These are phyloP conservation scores for Uromys caudimaculatus DNA, from an alignment of 2,797 vertebrate genomes.

Conservation along the genomic window DNA sequence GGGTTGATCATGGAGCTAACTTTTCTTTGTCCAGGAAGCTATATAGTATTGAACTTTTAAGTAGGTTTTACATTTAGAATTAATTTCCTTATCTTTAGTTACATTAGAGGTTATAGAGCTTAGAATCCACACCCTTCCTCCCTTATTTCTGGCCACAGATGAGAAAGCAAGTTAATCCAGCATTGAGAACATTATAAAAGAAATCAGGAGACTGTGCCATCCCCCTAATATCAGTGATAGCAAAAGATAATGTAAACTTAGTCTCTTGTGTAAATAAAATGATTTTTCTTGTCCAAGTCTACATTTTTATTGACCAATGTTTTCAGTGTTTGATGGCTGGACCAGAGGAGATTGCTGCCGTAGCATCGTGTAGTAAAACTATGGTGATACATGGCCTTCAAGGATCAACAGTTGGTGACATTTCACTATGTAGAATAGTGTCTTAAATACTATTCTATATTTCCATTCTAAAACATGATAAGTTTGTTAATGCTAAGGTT, in stretches of 20 bases:
- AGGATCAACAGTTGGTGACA: background rate
- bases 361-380: background rate
- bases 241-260: background rate
- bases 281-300: background rate
- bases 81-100: background rate
- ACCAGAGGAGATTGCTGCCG: background rate
- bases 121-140: accelerated
- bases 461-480: background rate
- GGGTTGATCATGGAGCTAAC: background rate
- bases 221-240: background rate
- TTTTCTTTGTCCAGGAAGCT: background rate
- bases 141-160: background rate
- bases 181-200: background rate
- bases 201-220: background rate
- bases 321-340: background rate
- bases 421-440: background rate
- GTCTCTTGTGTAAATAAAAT: conserved; percentile 8
- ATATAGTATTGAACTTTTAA: background rate
- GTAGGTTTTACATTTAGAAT: background rate
- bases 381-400: background rate
- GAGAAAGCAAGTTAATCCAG: conserved; percentile 3
- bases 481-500: background rate
- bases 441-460: background rate
- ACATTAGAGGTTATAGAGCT: background rate
- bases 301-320: background rate